Conservation (phyloP, 2,888 invertebrate species). For the Bhutanitis thaidina region DNA sequence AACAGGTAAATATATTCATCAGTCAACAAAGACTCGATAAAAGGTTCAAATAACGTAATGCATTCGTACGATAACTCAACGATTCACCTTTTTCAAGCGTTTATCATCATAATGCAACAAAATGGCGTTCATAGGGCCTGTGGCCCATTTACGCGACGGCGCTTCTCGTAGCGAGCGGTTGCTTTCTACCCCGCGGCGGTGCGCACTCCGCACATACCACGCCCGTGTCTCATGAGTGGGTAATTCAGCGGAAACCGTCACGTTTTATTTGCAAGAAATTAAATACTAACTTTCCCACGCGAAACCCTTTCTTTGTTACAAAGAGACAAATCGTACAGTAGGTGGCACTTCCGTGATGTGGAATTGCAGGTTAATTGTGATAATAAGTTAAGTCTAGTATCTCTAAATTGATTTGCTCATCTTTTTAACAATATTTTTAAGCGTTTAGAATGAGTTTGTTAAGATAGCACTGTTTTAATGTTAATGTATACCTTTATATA, state of each 20-base stretch:
- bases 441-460: too few relatives aligned
- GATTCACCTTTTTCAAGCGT: slow-evolving; percentile 16
- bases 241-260: background rate
- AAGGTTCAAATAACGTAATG: background rate
- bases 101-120: slow-evolving; percentile 29
- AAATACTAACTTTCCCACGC: background rate
- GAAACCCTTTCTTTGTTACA: too few relatives aligned
- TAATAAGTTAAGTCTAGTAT: too few relatives aligned
- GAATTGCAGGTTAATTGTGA: too few relatives aligned
- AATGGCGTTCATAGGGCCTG: slow-evolving; percentile 40
- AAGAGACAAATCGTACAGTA: too few relatives aligned
- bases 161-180: slow-evolving; percentile 30
- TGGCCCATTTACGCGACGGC: slow-evolving; percentile 32
- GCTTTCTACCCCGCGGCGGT: slow-evolving; percentile 62
- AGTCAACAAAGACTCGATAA: background rate
- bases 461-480: too few relatives aligned
- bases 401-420: too few relatives aligned
- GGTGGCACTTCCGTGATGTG: too few relatives aligned
- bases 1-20: too few relatives aligned
- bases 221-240: slow-evolving; percentile 29
- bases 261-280: background rate
- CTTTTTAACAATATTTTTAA: too few relatives aligned
- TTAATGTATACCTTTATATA: too few relatives aligned
- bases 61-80: background rate
- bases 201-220: slow-evolving; percentile 42